Percentiles rank a stretch among this genome's conserved stretches.
These are phyloP conservation scores for Ormyrus rosae DNA, from an alignment of 2,888 invertebrate genomes.

Conservation along the genomic window DNA sequence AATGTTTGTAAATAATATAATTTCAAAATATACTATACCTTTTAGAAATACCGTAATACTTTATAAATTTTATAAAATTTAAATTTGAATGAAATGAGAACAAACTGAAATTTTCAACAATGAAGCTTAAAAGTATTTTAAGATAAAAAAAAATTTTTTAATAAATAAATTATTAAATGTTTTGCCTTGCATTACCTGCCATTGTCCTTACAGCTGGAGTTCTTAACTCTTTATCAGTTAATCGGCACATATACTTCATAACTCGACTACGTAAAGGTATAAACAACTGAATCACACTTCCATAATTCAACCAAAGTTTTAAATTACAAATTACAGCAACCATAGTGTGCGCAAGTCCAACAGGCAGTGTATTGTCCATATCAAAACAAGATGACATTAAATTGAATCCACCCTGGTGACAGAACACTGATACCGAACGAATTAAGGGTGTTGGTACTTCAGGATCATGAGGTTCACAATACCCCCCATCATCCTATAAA, in stretches of 20 bases:
- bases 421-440: constrained; percentile 94
- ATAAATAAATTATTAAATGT: too few relatives aligned
- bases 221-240: constrained; percentile 93
- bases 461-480: constrained; percentile 94
- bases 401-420: constrained; percentile 92
- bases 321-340: constrained; percentile 94
- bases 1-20: too few relatives aligned
- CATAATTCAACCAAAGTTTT: constrained; percentile 94
- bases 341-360: constrained; percentile 93
- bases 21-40: too few relatives aligned
- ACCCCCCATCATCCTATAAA: constrained; percentile 87
- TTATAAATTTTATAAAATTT: too few relatives aligned
- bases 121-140: too few relatives aligned
- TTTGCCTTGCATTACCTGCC: constrained; percentile 81
- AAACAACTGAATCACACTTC: constrained; percentile 91
- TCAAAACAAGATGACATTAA: constrained; percentile 93
- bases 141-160: too few relatives aligned
- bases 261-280: constrained; percentile 92
- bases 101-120: too few relatives aligned
- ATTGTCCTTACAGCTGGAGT: constrained; percentile 93
- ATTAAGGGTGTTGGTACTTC: constrained; percentile 94
- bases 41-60: too few relatives aligned
- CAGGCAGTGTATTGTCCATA: constrained; percentile 85
- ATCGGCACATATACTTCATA: constrained; percentile 93
- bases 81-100: too few relatives aligned